Evolutionary conservation across 2,888 invertebrate genomes (phyloP).

Genomic region (Harpalus rufipes): DNA sequence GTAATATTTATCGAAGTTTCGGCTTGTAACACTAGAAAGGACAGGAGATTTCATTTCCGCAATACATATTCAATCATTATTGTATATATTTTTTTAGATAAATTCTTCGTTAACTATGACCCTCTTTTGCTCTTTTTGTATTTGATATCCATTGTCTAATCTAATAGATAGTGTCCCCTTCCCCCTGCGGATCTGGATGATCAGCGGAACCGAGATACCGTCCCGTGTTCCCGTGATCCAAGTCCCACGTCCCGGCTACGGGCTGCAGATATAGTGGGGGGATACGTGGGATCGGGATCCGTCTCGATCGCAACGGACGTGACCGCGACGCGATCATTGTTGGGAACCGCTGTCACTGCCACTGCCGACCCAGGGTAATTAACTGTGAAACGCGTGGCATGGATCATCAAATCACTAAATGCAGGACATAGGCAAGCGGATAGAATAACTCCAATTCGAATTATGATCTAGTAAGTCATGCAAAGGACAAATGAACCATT

Average conservation of each 20-base stretch:
- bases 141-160: no score
- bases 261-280: background rate
- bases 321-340: background rate
- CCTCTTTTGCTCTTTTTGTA: no score
- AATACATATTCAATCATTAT: no score
- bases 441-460: no score
- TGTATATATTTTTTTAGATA: no score
- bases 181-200: slow-evolving; percentile 20
- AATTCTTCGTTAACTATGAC: no score
- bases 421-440: no score
- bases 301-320: background rate
- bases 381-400: background rate
- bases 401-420: background rate
- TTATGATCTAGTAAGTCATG: no score
- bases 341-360: background rate
- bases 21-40: no score
- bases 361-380: background rate
- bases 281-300: background rate
- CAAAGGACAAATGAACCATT: no score
- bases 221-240: slow-evolving; percentile 7
- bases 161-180: background rate
- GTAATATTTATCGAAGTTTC: no score
- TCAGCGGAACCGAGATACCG: slow-evolving; percentile 55
- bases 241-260: background rate
- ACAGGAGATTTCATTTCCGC: no score